A percentile compares a stretch with the other conserved stretches of the same genome.
phyloP scores from a whole-genome alignment of 2,113 vertebrate genomes.

The Chiloscyllium plagiosum region DNA sequence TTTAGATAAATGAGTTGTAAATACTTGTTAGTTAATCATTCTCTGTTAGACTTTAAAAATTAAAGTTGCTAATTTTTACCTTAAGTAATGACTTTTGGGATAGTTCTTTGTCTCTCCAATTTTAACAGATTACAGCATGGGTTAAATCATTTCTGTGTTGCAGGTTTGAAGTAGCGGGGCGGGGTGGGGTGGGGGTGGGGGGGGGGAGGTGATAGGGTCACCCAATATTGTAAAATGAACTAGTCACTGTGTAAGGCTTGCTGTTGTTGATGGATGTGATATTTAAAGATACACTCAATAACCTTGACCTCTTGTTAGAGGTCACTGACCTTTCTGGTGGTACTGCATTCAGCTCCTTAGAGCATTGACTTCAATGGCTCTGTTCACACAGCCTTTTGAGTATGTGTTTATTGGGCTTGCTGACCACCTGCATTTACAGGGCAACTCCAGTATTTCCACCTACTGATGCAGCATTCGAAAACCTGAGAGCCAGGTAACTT shows the following conservation, averaged over 20 bases:
- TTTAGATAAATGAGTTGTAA: too few relatives aligned
- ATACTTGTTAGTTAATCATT: too few relatives aligned
- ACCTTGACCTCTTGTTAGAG: background rate
- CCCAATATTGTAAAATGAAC: background rate
- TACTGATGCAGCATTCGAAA: background rate
- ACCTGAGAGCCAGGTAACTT: background rate
- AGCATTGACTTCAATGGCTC: background rate
- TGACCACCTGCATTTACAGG: background rate
- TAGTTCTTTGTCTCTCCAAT: too few relatives aligned
- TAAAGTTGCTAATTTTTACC: too few relatives aligned
- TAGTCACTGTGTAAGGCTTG: background rate
- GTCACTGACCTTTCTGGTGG: background rate
- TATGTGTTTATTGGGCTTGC: background rate
- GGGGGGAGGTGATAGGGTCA: too few relatives aligned
- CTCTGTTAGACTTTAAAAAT: too few relatives aligned
- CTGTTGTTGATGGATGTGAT: background rate
- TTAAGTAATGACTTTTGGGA: too few relatives aligned
- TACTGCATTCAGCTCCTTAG: background rate
- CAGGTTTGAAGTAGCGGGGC: too few relatives aligned
- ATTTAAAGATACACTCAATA: background rate
- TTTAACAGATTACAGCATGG: too few relatives aligned
- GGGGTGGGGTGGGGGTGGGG: too few relatives aligned
- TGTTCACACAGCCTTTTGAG: background rate
- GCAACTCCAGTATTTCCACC: background rate
- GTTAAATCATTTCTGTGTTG: too few relatives aligned